Conservation (phyloP, 2,113 vertebrate species). For the Xerus inauris region DNA sequence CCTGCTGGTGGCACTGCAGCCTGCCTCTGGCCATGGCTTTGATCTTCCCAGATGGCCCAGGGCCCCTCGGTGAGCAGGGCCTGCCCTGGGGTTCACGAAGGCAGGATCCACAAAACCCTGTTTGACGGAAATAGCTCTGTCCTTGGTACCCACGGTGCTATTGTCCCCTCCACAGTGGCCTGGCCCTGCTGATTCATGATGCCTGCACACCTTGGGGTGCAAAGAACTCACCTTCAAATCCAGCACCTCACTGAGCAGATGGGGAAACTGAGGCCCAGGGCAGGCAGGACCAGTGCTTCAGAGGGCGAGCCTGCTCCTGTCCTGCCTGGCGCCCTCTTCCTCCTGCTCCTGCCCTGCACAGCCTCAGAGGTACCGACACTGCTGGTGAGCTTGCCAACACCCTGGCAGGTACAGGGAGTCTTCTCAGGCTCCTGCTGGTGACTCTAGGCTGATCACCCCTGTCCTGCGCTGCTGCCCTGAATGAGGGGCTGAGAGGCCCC, state of each 20-base stretch:
- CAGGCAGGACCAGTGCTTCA: not conserved
- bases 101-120: not conserved
- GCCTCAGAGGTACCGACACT: not conserved
- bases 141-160: not conserved
- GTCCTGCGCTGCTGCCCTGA: rapidly evolving
- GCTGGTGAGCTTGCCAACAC: rapidly evolving
- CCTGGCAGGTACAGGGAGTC: rapidly evolving
- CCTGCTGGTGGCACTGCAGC: not conserved
- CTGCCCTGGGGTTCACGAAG: not conserved
- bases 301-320: not conserved
- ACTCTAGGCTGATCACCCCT: not conserved
- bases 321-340: not conserved
- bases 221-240: not conserved
- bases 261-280: not conserved
- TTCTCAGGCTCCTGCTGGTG: rapidly evolving
- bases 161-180: not conserved
- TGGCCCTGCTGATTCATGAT: not conserved
- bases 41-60: not conserved
- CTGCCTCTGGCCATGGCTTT: not conserved
- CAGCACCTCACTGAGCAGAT: not conserved
- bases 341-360: not conserved
- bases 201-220: not conserved
- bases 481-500: not conserved
- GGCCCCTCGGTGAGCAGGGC: not conserved
- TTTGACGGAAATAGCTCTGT: slow-evolving; percentile 49